Evolutionary conservation across 2,797 vertebrate genomes (phyloP).

Genomic region (Muscicapa comitata): DNA sequence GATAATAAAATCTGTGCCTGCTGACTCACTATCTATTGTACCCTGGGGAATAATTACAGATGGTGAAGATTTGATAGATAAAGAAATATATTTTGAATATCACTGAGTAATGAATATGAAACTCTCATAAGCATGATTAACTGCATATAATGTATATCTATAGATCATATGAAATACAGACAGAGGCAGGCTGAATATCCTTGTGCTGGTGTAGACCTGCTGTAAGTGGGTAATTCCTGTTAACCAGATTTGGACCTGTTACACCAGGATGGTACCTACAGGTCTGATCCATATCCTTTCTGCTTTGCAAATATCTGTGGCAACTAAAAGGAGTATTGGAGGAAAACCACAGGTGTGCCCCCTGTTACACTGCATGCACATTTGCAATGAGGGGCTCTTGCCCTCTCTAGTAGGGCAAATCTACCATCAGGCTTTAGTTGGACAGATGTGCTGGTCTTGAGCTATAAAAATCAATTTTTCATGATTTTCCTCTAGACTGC

Average conservation of each 20-base stretch:
- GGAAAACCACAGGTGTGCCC: not conserved
- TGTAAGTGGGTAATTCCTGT: not conserved
- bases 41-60: conserved; percentile 23
- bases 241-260: not conserved
- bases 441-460: not conserved
- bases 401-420: not conserved
- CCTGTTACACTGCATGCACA: rapidly evolving
- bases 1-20: conserved; percentile 41
- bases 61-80: conserved; percentile 23
- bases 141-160: not conserved
- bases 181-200: not conserved
- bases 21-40: conserved; percentile 30
- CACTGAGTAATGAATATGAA: not conserved
- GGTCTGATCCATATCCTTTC: not conserved
- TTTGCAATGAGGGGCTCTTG: not conserved
- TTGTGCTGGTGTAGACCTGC: not conserved
- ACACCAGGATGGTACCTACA: not conserved
- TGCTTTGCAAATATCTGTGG: not conserved
- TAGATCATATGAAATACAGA: not conserved
- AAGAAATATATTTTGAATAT: not conserved
- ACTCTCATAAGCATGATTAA: not conserved
- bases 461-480: not conserved
- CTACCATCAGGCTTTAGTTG: not conserved
- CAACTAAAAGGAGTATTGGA: not conserved
- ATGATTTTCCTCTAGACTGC: not conserved